Base-by-base conservation (phyloP, 2,797 vertebrate genomes). In the Geotria australis region DNA sequence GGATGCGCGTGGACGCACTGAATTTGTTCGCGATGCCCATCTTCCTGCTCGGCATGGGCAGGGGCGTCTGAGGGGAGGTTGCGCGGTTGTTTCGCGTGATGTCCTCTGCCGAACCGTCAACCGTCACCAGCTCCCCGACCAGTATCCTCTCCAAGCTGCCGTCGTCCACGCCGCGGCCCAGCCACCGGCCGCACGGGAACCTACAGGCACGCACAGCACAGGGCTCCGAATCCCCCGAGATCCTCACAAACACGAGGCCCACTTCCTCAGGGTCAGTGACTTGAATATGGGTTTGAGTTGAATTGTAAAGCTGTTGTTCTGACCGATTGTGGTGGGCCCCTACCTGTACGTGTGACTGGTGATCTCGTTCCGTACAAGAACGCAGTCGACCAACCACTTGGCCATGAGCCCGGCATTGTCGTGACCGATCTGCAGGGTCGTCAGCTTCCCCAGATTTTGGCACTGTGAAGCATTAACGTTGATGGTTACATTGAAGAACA, bases 281-380 rank as follows among this genome's bases (percentile, higher is more conserved):
- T n/a, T 9, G 24, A 55, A 15, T n/a, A 8, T 55, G 24, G n/a
- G 24, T 15, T n/a, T n/a, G 8, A 9, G 51, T 55, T 55, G 51
- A n/a, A 55, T n/a, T 24, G 24, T 55, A 8, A 55, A n/a, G n/a
- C n/a, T n/a, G 3, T n/a, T 38, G n/a, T 3, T 66, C 83, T 81
- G 72, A 96, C n/a, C n/a, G n/a, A n/a, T n/a, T n/a, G n/a, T n/a
- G n/a, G n/a, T n/a, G n/a, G n/a, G n/a, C n/a, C n/a, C n/a, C n/a
- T n/a, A n/a, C 91, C 80, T 99, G 74, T 95, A 96, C 38, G 88
- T 81, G 69, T 99, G 91, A 48, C 86, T 88, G 46, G 86, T 99
- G 73, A 95, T 86, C 71, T 88, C 91, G 57, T 99, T 96, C 64
- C 91, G 85, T 67, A 96, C 83, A 70, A 95, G 72, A 57, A 95